phyloP scores from a whole-genome alignment of 2,888 invertebrate species.

The Drosophila koepferae region DNA sequence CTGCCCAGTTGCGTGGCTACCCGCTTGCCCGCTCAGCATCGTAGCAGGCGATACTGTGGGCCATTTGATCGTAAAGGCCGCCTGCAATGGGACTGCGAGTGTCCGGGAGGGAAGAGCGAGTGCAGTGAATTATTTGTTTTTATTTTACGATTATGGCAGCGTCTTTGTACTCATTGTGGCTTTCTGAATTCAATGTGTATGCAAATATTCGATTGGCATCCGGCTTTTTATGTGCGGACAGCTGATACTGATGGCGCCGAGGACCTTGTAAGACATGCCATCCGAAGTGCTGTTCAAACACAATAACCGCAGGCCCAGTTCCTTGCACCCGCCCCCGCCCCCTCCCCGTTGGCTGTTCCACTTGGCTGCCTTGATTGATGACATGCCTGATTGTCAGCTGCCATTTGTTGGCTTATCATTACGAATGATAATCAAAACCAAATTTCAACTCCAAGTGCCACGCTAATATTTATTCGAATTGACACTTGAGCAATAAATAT shows the following conservation, averaged over 20 bases:
- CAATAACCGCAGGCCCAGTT: constrained; percentile 34
- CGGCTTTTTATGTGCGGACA: constrained; percentile 54
- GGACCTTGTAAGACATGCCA: constrained; percentile 38
- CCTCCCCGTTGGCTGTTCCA: constrained; percentile 10
- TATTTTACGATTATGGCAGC: constrained; percentile 70
- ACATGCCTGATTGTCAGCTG: constrained; percentile 53
- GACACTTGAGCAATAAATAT: constrained; percentile 19
- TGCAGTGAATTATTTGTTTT: constrained; percentile 57
- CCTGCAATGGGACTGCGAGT: constrained; percentile 28
- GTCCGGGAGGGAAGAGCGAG: constrained; percentile 4
- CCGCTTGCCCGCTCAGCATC: background rate
- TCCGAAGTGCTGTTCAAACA: constrained; percentile 58
- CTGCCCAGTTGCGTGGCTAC: constrained; percentile 24
- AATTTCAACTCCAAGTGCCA: constrained; percentile 24
- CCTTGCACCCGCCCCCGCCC: too few species aligned
- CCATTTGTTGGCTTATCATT: constrained; percentile 71
- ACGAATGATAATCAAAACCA: constrained; percentile 27
- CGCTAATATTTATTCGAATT: constrained; percentile 14
- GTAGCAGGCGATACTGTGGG: background rate
- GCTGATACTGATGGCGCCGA: constrained; percentile 54
- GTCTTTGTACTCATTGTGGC: constrained; percentile 56
- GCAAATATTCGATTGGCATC: constrained; percentile 64
- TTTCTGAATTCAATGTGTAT: constrained; percentile 72
- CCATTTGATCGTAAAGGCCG: constrained; percentile 43
- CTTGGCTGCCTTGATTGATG: constrained; percentile 67